Evolutionary conservation across 2,888 invertebrate genomes (phyloP).

Genomic region (Pardosa pseudoannulata): DNA sequence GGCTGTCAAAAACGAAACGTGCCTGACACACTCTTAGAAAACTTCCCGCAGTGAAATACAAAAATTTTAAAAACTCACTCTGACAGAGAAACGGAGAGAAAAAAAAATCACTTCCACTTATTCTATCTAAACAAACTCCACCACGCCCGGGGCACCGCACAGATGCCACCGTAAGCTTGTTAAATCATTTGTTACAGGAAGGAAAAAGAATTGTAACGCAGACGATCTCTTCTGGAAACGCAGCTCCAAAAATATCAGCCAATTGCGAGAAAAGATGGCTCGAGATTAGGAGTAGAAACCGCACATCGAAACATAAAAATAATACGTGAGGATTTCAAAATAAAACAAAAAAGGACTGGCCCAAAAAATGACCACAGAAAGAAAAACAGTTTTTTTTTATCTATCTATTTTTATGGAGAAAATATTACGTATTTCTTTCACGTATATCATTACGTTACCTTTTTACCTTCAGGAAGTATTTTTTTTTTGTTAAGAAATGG

Average conservation of each 20-base stretch:
- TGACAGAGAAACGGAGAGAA: neutral
- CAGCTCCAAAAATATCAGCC: neutral
- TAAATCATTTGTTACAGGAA: neutral
- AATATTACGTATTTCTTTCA: neutral
- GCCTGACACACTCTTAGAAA: neutral
- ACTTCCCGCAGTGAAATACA: neutral
- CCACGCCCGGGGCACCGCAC: neutral
- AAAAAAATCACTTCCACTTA: neutral
- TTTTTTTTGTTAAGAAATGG: no score
- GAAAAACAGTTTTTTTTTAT: neutral
- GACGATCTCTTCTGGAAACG: neutral
- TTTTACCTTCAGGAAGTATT: neutral
- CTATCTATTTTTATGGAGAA: neutral
- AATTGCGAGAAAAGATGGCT: neutral
- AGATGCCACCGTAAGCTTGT: neutral
- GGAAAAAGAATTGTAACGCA: neutral
- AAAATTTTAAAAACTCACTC: neutral
- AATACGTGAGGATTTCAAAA: slow-evolving; percentile 4
- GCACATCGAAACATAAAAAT: neutral
- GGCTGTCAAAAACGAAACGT: neutral
- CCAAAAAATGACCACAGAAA: slow-evolving; percentile 1
- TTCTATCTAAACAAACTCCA: neutral
- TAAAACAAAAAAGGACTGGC: neutral
- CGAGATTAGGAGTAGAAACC: neutral
- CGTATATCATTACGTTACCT: neutral